Percentiles rank a stretch among this genome's conserved stretches.
phyloP scores from a whole-genome alignment of 1,140 invertebrate genomes.

The Drosophila oshimai region DNA sequence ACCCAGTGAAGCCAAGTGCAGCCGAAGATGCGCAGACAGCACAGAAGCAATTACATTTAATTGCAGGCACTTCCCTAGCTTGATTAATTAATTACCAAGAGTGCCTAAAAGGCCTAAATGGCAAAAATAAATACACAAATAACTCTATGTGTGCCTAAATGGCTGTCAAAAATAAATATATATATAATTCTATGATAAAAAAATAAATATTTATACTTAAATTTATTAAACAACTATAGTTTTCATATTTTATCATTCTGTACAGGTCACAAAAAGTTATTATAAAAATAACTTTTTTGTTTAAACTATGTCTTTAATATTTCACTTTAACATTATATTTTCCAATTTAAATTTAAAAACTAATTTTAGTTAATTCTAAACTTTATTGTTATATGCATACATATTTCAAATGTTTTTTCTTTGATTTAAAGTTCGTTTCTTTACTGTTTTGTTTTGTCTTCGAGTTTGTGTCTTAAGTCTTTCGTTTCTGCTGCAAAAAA shows the following conservation, averaged over 20 bases:
- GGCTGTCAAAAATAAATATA: background rate
- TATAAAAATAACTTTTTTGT: no score
- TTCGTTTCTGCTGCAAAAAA: conserved; percentile 37
- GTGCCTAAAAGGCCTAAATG: background rate
- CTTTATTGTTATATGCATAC: background rate
- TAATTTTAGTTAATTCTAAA: no score
- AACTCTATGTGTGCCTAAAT: background rate
- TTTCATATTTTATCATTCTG: no score
- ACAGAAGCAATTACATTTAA: conserved; percentile 16
- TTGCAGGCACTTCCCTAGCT: background rate
- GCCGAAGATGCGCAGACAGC: background rate
- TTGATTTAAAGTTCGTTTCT: background rate
- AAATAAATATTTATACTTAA: no score
- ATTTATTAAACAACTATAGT: no score
- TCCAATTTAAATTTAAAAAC: no score
- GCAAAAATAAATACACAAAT: background rate
- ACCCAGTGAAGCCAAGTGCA: conserved; percentile 5
- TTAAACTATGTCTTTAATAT: no score
- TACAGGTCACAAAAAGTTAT: no score
- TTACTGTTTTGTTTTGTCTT: background rate
- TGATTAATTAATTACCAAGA: conserved; percentile 6
- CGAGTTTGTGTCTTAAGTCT: conserved; percentile 60
- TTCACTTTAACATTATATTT: no score
- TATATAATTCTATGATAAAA: background rate
- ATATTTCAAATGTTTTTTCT: background rate